Evolutionary conservation across 1,140 invertebrate species (phyloP).

Genomic region (Anadara kagoshimensis): DNA sequence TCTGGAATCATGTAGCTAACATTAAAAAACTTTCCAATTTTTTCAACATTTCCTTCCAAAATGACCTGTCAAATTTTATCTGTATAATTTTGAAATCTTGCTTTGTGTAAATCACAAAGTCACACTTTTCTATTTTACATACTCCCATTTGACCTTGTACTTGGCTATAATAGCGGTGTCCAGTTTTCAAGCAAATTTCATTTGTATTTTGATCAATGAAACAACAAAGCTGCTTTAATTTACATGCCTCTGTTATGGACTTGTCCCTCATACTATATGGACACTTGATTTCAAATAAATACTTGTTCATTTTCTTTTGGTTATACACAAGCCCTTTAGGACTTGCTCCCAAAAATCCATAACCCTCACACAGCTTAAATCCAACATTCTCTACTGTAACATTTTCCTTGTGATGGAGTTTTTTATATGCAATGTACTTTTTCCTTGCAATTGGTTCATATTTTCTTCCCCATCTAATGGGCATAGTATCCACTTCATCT

Average conservation of each 20-base stretch:
- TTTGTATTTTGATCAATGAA: slow-evolving; percentile 3
- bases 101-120: slow-evolving; percentile 15
- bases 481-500: not conserved
- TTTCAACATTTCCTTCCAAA: not conserved
- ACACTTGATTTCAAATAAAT: slow-evolving; percentile 11
- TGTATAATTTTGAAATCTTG: slow-evolving; percentile 8
- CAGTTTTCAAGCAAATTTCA: slow-evolving; percentile 9
- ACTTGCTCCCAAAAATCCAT: slow-evolving; percentile 13
- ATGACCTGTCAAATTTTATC: slow-evolving; percentile 6
- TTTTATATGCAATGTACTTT: slow-evolving; percentile 2
- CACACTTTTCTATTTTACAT: slow-evolving; percentile 11
- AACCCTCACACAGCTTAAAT: slow-evolving; percentile 1
- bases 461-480: slow-evolving; percentile 5
- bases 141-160: slow-evolving; percentile 23
- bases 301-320: not conserved
- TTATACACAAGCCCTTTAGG: slow-evolving; percentile 8
- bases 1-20: no score
- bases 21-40: no score
- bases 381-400: slow-evolving; percentile 3
- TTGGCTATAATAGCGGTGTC: slow-evolving; percentile 15
- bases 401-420: not conserved
- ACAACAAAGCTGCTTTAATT: not conserved
- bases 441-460: slow-evolving; percentile 11
- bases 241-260: not conserved
- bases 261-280: slow-evolving; percentile 1